Evolutionary conservation across 2,888 invertebrate genomes (phyloP).

Genomic region (Perizoma affinitatum): DNA sequence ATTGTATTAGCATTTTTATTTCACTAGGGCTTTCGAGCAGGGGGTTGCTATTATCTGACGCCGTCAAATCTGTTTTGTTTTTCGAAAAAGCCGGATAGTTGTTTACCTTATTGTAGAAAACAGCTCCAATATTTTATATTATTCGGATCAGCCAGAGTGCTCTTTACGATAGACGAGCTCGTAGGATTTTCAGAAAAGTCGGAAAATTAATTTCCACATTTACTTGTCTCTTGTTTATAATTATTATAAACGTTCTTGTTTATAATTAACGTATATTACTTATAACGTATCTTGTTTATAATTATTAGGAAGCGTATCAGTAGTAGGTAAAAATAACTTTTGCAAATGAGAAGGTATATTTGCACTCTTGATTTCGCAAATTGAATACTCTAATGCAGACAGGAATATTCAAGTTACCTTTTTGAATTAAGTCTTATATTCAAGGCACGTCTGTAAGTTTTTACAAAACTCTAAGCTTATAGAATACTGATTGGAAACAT

Average conservation of each 20-base stretch:
- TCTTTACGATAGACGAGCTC: no score
- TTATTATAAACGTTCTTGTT: no score
- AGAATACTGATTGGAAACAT: constrained; percentile 24
- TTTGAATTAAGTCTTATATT: constrained; percentile 21
- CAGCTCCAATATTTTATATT: no score
- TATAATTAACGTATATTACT: no score
- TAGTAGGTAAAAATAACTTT: constrained; percentile 11
- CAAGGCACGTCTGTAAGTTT: constrained; percentile 25
- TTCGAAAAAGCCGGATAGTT: no score
- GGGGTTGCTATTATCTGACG: constrained; percentile 53
- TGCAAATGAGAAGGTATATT: neutral
- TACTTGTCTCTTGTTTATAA: no score
- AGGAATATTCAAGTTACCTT: constrained; percentile 18
- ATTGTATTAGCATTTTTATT: constrained; percentile 71
- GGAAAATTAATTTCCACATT: no score
- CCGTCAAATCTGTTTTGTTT: constrained; percentile 38
- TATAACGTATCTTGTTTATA: no score
- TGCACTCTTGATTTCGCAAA: constrained; percentile 17
- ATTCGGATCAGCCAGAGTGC: no score
- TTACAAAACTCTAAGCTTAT: constrained; percentile 26
- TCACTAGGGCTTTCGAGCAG: constrained; percentile 39
- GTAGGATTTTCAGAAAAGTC: no score
- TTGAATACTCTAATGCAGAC: constrained; percentile 16
- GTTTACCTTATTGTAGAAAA: no score
- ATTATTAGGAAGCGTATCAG: neutral